A percentile compares a stretch with the other conserved stretches of the same genome.
Conservation (phyloP, 2,797 vertebrate species). For the Diglossa cyanea region DNA sequence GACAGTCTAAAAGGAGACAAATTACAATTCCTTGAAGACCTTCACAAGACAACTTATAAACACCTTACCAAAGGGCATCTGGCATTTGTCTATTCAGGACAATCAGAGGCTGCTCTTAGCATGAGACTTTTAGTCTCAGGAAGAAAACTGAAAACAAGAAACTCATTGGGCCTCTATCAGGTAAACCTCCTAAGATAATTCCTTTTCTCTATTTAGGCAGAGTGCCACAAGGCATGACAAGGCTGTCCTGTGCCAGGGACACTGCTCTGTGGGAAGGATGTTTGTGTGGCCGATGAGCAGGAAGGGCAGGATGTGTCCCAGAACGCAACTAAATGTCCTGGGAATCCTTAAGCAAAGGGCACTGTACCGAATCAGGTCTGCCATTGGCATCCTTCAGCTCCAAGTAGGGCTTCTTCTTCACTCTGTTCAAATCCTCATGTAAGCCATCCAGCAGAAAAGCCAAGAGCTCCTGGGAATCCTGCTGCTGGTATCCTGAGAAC, state of each 20-base stretch:
- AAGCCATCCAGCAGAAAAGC: slow-evolving; percentile 94
- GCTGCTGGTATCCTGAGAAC: slow-evolving; percentile 97
- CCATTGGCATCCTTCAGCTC: slow-evolving; percentile 92
- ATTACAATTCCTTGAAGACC: background rate
- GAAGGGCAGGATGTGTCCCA: background rate
- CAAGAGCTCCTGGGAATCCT: slow-evolving; percentile 96
- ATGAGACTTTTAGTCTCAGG: background rate
- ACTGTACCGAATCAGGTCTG: slow-evolving; percentile 86
- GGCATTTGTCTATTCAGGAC: background rate
- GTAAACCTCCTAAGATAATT: background rate
- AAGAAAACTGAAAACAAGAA: background rate
- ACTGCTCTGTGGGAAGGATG: background rate
- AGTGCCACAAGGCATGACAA: background rate
- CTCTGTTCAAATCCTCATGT: slow-evolving; percentile 95
- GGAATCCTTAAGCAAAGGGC: background rate
- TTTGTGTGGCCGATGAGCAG: background rate
- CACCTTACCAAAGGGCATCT: background rate
- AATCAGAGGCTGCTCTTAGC: background rate
- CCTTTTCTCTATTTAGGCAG: background rate
- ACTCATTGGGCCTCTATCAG: background rate
- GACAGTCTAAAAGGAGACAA: background rate
- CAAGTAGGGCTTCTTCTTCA: slow-evolving; percentile 96
- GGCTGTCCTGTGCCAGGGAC: background rate
- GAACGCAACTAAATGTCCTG: background rate
- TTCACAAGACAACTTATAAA: background rate